Percentiles rank a stretch among this genome's conserved stretches.
Conservation (phyloP, 1,140 invertebrate species). For the Meloidogyne chitwoodi region DNA sequence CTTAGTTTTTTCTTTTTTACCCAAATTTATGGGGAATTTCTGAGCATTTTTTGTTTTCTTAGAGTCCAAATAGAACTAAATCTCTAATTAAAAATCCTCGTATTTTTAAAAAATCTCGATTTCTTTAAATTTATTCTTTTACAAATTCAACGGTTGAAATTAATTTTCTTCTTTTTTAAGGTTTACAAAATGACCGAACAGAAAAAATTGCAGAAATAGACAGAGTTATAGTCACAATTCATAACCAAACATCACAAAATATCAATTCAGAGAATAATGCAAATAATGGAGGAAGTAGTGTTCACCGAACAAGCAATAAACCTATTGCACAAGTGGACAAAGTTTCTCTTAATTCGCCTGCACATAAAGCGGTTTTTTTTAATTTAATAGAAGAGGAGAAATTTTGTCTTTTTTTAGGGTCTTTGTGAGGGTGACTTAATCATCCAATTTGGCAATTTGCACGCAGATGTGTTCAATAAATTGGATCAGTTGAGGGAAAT, state of each 20-base stretch:
- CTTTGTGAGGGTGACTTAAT: slow-evolving; percentile 24
- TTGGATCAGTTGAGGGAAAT: slow-evolving; percentile 22
- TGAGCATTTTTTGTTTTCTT: too few relatives aligned
- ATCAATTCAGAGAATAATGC: background rate
- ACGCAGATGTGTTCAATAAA: slow-evolving; percentile 25
- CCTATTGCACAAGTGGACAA: background rate
- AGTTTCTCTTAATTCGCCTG: slow-evolving; percentile 16
- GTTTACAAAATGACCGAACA: slow-evolving; percentile 69
- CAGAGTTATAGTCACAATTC: background rate
- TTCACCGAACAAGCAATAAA: background rate
- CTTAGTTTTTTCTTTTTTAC: too few relatives aligned
- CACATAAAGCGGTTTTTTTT: slow-evolving; percentile 11
- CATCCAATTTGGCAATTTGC: slow-evolving; percentile 28
- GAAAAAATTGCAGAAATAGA: slow-evolving; percentile 79
- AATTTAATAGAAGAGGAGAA: background rate
- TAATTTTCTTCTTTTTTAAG: background rate
- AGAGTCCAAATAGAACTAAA: too few relatives aligned
- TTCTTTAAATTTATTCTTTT: too few relatives aligned
- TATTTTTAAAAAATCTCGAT: too few relatives aligned
- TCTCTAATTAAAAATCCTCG: too few relatives aligned
- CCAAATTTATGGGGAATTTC: too few relatives aligned
- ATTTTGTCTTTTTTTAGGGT: slow-evolving; percentile 5
- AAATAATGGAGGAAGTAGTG: background rate
- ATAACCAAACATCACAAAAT: background rate
- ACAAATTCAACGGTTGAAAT: too few relatives aligned